Base-by-base conservation (phyloP, 2,113 vertebrate species). In the Diadophis punctatus region DNA sequence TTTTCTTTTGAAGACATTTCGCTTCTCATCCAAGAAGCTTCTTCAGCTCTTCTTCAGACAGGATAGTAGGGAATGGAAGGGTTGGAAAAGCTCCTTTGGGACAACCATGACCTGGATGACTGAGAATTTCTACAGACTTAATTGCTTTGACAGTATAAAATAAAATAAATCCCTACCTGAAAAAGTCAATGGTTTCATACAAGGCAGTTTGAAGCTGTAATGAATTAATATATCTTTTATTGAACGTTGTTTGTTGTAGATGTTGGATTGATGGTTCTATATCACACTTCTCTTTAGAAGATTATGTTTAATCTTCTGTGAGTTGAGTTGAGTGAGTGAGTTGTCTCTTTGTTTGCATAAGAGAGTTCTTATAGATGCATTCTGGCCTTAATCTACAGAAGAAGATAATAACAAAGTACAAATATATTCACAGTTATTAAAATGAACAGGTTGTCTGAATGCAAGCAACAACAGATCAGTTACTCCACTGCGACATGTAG, bases 381-480 rank as follows among this genome's bases (percentile, higher is more conserved):
- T 2, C n/a, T 88, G 52, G 52, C 20, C 22, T 88, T 88, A 25
- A 23, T 88, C 46, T 49, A 25, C 39, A 55, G 55, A 88, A 14
- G 4, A 0, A 56, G 68, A 39, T 80, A 39, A 80, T 55, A 55
- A 34, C 34, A 6, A 1, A 48, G 7, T 27, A 52, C 49, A 90
- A 18, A 2, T 60, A 1, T 3, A 90, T 84, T 46, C 56, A 55
- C 8, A 80, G 84, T 49, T 93, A 3, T 74, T 74, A 34, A 74
- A 91, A 91, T 94, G 52, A 92, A 94, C 91, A 94, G 93, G 93
- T 92, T 80, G 63, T 92, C 43, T 5, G 49, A 93, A 95, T 90
- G 94, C 93, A 95, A 93, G 96, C 97, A 96, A 80, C 39, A 88
- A 46, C 22, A 74, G 11, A 84, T 92, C 93, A 94, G 94, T 60